Evolutionary conservation across 2,888 invertebrate species (phyloP), one percentile per base, ranked within the genome.

Genomic region (Dendrolimus pini): DNA sequence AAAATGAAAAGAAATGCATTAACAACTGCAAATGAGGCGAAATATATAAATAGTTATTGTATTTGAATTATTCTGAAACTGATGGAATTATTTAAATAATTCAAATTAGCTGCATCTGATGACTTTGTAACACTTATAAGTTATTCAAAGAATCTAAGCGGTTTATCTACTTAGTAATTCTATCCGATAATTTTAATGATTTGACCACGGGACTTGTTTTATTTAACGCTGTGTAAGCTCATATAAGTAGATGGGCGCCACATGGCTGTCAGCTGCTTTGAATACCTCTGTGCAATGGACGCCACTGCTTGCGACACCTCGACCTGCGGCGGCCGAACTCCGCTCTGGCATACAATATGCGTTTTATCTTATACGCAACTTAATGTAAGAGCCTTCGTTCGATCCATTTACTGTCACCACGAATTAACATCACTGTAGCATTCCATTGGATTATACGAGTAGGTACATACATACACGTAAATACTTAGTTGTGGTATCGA

Each of bases 221-320:
- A 47, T 47, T 2, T 47, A 47, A 47, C 47, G 47, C 30, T 30
- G 30, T 47, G 3, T 3, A 47, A 47, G 9, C 9, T 47, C 47
- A 12, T 47, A 47, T 47, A 47, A 47, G 70, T 64, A 60, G 72
- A 71, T 71, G 80, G 30, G 80, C 82, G 82, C 81, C 82, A 74
- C 63, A 67, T 69, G 67, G 72, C 62, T 65, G 73, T 75, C 76
- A 71, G 74, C 73, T 74, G 72, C 70, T 80, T 80, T 72, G 74
- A 82, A 84, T 80, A 75, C 70, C 70, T 74, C 72, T 74, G 69
- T 74, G 73, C 76, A 80, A 76, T 77, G 76, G 81, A 80, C 84
- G 83, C 80, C 81, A 79, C 69, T 67, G 74, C 67, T 86, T 86
- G 85, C 88, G 82, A 87, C 86, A 88, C 71, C 67, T 63, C 65